Percentiles rank a stretch among this genome's conserved stretches.
These are phyloP conservation scores for Phrynocephalus vlangalii DNA, from an alignment of 2,797 vertebrate genomes.

Conservation along the genomic window DNA sequence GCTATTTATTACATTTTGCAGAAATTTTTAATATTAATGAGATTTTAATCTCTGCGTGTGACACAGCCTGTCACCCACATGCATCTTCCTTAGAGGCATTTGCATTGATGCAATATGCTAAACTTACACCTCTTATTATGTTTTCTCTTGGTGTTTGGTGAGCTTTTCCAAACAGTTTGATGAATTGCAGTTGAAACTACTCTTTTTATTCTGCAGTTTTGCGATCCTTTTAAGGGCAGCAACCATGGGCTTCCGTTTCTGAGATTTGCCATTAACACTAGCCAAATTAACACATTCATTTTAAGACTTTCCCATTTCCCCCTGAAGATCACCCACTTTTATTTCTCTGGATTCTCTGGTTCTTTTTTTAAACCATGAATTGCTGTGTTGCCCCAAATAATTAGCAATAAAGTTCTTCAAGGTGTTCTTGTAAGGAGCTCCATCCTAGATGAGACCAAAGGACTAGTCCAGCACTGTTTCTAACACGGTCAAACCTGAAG, in stretches of 20 bases:
- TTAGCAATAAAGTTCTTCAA: not conserved
- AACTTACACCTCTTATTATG: not conserved
- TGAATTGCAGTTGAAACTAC: not conserved
- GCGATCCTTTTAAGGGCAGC: not conserved
- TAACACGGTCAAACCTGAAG: not conserved
- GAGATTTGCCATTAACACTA: not conserved
- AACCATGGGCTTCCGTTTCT: not conserved
- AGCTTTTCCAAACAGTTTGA: not conserved
- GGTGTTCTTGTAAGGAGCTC: no score
- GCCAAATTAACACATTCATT: not conserved
- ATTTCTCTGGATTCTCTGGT: not conserved
- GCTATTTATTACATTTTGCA: slow-evolving; percentile 27
- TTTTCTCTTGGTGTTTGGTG: not conserved
- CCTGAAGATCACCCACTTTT: not conserved
- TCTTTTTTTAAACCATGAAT: not conserved
- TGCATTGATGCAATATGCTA: slow-evolving; percentile 4
- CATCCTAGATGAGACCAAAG: not conserved
- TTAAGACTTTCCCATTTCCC: not conserved
- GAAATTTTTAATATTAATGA: slow-evolving; percentile 7
- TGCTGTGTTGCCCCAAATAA: not conserved
- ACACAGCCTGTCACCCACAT: not conserved
- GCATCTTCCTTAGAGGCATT: not conserved
- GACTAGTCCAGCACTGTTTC: not conserved
- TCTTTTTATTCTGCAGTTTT: not conserved
- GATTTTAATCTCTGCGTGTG: not conserved